A percentile compares a stretch with the other conserved stretches of the same genome.
Conservation (phyloP, 2,888 invertebrate species). For the Caenorhabditis japonica region DNA sequence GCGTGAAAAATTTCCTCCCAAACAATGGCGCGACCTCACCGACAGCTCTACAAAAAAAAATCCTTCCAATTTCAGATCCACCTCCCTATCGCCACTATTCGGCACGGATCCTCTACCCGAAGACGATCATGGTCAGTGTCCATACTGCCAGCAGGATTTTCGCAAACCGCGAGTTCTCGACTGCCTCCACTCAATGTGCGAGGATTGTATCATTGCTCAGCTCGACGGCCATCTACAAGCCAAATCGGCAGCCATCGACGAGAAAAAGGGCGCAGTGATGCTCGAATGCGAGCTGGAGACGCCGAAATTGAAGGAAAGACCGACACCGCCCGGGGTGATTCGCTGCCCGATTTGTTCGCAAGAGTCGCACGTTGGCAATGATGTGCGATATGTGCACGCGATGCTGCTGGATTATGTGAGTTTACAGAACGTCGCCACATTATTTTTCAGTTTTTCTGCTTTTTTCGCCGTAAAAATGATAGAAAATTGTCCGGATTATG, state of each 20-base stretch:
- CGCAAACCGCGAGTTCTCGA: constrained; percentile 86
- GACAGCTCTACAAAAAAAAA: background rate
- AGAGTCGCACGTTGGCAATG: constrained; percentile 75
- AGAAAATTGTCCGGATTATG: background rate
- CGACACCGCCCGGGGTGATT: constrained; percentile 75
- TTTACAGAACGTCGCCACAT: no score
- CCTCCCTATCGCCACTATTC: constrained; percentile 63
- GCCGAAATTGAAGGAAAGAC: constrained; percentile 59
- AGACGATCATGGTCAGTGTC: constrained; percentile 67
- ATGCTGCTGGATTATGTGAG: constrained; percentile 84
- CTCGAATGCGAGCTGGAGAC: constrained; percentile 65
- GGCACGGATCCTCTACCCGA: constrained; percentile 66
- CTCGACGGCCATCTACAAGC: constrained; percentile 66
- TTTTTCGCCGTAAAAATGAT: background rate
- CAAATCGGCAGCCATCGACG: constrained; percentile 37
- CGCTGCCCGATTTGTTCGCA: constrained; percentile 84
- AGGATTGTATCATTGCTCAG: constrained; percentile 84
- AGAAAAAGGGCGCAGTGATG: constrained; percentile 26
- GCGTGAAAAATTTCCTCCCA: no score
- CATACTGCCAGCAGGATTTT: constrained; percentile 73
- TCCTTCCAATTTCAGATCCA: constrained; percentile 40
- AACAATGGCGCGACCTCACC: no score
- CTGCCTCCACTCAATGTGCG: constrained; percentile 95
- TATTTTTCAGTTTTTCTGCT: constrained; percentile 84
- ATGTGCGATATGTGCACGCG: constrained; percentile 81